phyloP scores from a whole-genome alignment of 2,113 vertebrate species.

The Diphyllodes magnificus region DNA sequence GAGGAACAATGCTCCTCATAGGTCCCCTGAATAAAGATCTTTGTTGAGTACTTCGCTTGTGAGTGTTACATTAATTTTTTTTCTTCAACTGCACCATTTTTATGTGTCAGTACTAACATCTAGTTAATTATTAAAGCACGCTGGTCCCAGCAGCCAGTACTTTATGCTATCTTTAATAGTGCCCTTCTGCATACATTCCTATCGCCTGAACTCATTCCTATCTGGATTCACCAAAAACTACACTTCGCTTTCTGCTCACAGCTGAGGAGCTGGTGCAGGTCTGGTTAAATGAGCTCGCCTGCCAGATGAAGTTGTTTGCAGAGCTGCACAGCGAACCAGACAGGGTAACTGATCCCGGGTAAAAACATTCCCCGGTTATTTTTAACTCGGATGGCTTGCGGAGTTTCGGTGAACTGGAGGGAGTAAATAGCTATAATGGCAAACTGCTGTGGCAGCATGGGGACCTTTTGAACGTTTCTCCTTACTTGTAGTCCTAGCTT shows the following conservation, averaged over 20 bases:
- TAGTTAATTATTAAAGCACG: conserved; percentile 7
- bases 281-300: not conserved
- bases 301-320: conserved; percentile 21
- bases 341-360: not conserved
- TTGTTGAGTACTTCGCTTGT: not conserved
- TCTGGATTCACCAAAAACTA: not conserved
- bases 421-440: not conserved
- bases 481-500: not conserved
- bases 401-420: not conserved
- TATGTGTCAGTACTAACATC: not conserved
- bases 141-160: not conserved
- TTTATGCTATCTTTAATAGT: not conserved
- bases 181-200: not conserved
- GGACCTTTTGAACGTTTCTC: not conserved
- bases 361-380: conserved; percentile 50
- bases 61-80: not conserved
- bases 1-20: not conserved
- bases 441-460: not conserved
- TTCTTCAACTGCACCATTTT: not conserved
- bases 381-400: not conserved
- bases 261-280: not conserved
- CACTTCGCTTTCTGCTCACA: not conserved
- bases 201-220: not conserved
- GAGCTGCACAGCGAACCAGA: not conserved
- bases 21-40: not conserved